Conservation (phyloP, 2,888 invertebrate species). For the Rotaria macrura region DNA sequence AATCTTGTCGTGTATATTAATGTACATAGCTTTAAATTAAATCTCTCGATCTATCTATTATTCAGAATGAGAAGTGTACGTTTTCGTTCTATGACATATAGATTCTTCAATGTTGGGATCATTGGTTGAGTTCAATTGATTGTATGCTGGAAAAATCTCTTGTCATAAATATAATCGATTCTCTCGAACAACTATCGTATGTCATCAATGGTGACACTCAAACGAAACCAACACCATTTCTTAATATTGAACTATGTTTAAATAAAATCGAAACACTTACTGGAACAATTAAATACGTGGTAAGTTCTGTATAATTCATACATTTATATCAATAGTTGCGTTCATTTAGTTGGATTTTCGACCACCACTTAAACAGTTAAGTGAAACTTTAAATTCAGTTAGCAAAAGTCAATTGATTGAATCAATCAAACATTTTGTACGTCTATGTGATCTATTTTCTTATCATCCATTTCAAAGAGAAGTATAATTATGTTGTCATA, state of each 20-base stretch:
- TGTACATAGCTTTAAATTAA: too few relatives aligned
- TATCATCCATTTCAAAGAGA: not conserved
- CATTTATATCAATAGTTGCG: not conserved
- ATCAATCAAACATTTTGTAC: not conserved
- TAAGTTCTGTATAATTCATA: not conserved
- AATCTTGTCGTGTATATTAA: too few relatives aligned
- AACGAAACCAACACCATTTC: not conserved
- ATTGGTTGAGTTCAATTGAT: constrained; percentile 9
- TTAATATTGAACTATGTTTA: constrained; percentile 1
- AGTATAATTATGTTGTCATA: not conserved
- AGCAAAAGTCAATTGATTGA: not conserved
- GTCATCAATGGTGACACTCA: not conserved
- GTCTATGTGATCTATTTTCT: not conserved
- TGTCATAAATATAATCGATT: not conserved
- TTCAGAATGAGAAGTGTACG: too few relatives aligned
- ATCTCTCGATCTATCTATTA: too few relatives aligned
- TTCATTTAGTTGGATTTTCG: not conserved
- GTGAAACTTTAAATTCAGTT: not conserved
- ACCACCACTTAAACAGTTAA: not conserved
- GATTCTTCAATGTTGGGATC: constrained; percentile 18
- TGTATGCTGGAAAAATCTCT: constrained; percentile 10
- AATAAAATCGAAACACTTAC: not conserved
- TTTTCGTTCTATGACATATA: not conserved
- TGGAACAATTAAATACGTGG: not conserved
- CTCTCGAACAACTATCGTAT: not conserved